phyloP scores from a whole-genome alignment of 2,888 invertebrate species.

The Diarsia dahlii region DNA sequence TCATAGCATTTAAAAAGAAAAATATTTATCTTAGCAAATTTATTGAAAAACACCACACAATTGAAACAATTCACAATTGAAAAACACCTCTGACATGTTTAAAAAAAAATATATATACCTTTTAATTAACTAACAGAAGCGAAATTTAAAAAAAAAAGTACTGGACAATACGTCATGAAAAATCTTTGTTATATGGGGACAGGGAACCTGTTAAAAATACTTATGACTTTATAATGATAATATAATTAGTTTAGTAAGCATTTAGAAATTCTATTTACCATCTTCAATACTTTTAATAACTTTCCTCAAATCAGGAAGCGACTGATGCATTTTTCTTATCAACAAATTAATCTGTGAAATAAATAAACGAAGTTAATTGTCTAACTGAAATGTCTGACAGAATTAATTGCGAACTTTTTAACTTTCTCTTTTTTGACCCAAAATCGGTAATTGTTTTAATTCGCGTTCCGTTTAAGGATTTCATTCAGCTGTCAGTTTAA shows the following conservation, averaged over 20 bases:
- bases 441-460: constrained; percentile 37
- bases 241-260: neutral
- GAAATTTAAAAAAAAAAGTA: too few species aligned
- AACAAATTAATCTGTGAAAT: constrained; percentile 24
- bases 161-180: too few species aligned
- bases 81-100: too few species aligned
- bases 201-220: too few species aligned
- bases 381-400: constrained; percentile 43
- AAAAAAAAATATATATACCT: too few species aligned
- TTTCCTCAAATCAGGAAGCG: constrained; percentile 26
- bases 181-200: too few species aligned
- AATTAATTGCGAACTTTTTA: constrained; percentile 56
- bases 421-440: constrained; percentile 21
- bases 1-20: too few species aligned
- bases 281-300: constrained; percentile 20
- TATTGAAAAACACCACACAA: too few species aligned
- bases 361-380: constrained; percentile 52
- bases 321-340: constrained; percentile 18
- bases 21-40: too few species aligned
- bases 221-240: neutral
- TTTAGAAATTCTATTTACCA: constrained; percentile 7
- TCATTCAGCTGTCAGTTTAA: constrained; percentile 22
- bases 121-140: too few species aligned
- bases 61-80: too few species aligned
- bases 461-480: constrained; percentile 25